A percentile compares a stretch with the other conserved stretches of the same genome.
Conservation (phyloP, 1,140 invertebrate species). For the Drosophila santomea region DNA sequence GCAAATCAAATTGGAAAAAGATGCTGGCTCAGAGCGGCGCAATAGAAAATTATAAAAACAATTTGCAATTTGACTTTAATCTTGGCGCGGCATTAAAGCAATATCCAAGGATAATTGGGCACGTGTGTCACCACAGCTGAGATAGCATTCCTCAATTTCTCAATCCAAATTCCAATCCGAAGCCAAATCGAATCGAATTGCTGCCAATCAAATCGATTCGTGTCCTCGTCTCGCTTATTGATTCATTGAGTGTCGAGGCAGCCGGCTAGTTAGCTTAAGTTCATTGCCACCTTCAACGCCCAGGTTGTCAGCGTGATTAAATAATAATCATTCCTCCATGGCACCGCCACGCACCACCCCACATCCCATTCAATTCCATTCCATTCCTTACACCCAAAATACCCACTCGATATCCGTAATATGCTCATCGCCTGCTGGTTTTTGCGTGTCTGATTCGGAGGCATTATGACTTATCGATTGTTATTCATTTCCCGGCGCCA, state of each 20-base stretch:
- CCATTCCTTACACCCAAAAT: no score
- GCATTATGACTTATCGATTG: slow-evolving; percentile 81
- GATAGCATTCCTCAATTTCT: slow-evolving; percentile 4
- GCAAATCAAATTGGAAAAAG: slow-evolving; percentile 77
- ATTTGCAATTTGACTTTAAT: slow-evolving; percentile 64
- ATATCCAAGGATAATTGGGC: slow-evolving; percentile 45
- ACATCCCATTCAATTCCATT: neutral
- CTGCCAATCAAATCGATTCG: slow-evolving; percentile 51
- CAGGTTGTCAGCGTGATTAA: slow-evolving; percentile 63
- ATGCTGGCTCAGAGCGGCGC: slow-evolving; percentile 22
- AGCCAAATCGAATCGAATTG: slow-evolving; percentile 29
- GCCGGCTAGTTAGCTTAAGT: slow-evolving; percentile 51
- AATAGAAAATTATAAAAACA: slow-evolving; percentile 71
- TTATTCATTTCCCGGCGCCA: slow-evolving; percentile 72
- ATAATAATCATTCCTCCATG: slow-evolving; percentile 50
- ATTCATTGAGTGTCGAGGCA: slow-evolving; percentile 54
- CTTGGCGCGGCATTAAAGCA: slow-evolving; percentile 36
- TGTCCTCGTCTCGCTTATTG: slow-evolving; percentile 40
- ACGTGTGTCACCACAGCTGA: slow-evolving; percentile 30
- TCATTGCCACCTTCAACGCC: slow-evolving; percentile 60
- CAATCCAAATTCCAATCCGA: neutral
- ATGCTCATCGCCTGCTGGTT: slow-evolving; percentile 16
- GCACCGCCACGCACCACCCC: slow-evolving; percentile 9
- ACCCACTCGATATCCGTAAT: slow-evolving; percentile 16
- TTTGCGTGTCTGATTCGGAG: slow-evolving; percentile 71